Percentiles rank a stretch among this genome's conserved stretches.
These are phyloP conservation scores for Ormyrus pomaceus DNA, from an alignment of 2,888 invertebrate species.

Conservation along the genomic window DNA sequence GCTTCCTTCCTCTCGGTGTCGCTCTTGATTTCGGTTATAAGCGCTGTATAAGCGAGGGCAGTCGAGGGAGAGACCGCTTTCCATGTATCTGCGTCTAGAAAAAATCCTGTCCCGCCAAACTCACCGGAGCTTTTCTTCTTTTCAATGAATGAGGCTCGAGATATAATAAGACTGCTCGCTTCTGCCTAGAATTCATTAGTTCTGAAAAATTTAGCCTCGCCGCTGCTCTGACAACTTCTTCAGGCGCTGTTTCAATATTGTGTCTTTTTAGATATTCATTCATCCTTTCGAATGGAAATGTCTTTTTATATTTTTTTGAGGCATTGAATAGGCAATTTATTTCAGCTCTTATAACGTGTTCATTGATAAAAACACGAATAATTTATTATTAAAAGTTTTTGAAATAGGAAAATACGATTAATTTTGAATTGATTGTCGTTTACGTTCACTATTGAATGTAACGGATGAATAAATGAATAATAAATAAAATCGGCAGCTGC, in stretches of 20 bases:
- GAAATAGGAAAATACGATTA: too few species aligned
- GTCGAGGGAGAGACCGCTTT: background rate
- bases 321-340: too few species aligned
- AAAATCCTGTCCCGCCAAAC: slow-evolving; percentile 2
- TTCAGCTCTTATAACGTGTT: too few species aligned
- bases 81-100: slow-evolving; percentile 17
- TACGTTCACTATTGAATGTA: too few species aligned
- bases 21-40: slow-evolving; percentile 37
- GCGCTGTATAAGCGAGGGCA: background rate
- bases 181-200: slow-evolving; percentile 29
- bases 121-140: background rate
- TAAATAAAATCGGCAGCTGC: too few species aligned
- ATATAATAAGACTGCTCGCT: slow-evolving; percentile 32
- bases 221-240: slow-evolving; percentile 9
- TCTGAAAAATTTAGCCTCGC: slow-evolving; percentile 10
- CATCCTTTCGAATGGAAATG: too few species aligned
- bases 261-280: background rate
- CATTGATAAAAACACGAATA: too few species aligned
- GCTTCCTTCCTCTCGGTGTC: slow-evolving; percentile 41
- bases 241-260: slow-evolving; percentile 5
- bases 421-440: too few species aligned
- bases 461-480: too few species aligned
- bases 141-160: slow-evolving; percentile 3
- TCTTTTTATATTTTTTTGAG: too few species aligned
- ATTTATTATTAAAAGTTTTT: too few species aligned